phyloP scores from a whole-genome alignment of 2,113 vertebrate genomes.

The Lophochroa leadbeateri region DNA sequence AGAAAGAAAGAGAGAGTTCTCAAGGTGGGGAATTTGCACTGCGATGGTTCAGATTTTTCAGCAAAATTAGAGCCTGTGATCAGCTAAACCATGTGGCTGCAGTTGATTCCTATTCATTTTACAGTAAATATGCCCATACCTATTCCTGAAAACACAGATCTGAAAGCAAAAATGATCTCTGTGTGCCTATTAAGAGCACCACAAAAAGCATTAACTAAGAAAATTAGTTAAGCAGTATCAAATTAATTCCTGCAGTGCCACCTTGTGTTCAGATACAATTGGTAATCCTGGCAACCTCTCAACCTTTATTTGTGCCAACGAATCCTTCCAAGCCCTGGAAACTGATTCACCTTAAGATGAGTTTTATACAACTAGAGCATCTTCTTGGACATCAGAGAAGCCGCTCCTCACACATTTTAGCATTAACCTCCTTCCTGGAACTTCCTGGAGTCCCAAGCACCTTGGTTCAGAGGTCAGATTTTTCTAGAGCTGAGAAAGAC shows the following conservation, averaged over 20 bases:
- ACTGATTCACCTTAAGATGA: not conserved
- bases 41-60: not conserved
- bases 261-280: constrained; percentile 48
- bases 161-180: not conserved
- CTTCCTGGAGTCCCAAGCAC: not conserved
- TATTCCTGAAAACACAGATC: not conserved
- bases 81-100: not conserved
- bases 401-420: not conserved
- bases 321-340: not conserved
- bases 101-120: not conserved
- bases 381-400: not conserved
- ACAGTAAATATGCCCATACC: not conserved
- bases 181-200: not conserved
- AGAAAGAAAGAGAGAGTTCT: not conserved
- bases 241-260: constrained; percentile 56
- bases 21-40: not conserved
- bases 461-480: not conserved
- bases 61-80: not conserved
- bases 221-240: not conserved
- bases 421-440: not conserved
- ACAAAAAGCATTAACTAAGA: not conserved
- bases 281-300: not conserved
- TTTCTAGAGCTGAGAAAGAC: not conserved
- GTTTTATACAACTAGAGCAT: not conserved
- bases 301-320: not conserved